Conservation (phyloP, 1,140 invertebrate species). For the Heliconius congener region DNA sequence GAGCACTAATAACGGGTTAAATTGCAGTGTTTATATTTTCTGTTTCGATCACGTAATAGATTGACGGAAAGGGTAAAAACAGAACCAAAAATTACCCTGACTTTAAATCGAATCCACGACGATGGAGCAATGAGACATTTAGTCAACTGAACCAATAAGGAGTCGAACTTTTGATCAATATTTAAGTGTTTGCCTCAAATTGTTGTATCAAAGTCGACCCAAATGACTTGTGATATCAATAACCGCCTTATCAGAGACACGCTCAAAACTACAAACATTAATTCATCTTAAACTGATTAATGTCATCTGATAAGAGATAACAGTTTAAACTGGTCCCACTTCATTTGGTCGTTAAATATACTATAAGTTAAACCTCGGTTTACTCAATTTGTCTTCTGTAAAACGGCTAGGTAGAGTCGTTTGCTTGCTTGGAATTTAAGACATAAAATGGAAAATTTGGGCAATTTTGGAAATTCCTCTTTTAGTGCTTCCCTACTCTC, state of each 20-base stretch:
- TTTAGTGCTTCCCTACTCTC: too few species aligned
- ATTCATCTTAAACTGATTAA: slow-evolving; percentile 14
- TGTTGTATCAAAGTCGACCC: background rate
- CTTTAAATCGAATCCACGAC: too few species aligned
- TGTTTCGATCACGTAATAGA: too few species aligned
- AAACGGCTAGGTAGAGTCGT: too few species aligned
- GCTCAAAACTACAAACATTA: slow-evolving; percentile 14
- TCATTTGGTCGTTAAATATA: slow-evolving; percentile 5
- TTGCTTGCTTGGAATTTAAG: too few species aligned
- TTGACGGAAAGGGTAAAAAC: too few species aligned
- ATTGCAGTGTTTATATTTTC: too few species aligned
- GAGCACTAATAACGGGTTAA: too few species aligned
- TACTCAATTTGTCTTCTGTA: background rate
- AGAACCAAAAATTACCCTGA: too few species aligned
- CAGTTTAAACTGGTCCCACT: slow-evolving; percentile 3
- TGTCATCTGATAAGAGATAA: slow-evolving; percentile 8
- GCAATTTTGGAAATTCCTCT: too few species aligned
- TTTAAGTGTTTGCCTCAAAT: background rate
- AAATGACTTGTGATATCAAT: slow-evolving; percentile 12
- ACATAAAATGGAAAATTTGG: background rate
- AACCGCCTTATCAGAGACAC: background rate
- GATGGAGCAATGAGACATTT: too few species aligned
- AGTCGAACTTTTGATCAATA: background rate
- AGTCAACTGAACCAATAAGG: background rate
- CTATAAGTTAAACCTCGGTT: background rate